phyloP scores from a whole-genome alignment of 2,797 vertebrate genomes.

The Ctenopoma multispine region DNA sequence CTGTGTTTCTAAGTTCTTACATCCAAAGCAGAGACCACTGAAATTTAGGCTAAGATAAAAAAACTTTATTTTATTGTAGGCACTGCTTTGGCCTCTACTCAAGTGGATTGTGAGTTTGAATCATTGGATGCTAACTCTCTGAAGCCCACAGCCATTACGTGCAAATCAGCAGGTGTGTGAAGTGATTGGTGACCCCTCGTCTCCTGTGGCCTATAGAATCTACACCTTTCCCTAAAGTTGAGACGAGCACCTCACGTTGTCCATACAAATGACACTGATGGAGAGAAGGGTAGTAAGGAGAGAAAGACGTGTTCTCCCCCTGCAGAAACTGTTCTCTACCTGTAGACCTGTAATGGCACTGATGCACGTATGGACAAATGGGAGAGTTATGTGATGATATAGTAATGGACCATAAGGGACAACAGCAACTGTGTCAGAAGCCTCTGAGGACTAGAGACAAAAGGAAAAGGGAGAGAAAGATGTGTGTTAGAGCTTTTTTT shows the following conservation, averaged over 20 bases:
- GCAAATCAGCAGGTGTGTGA: slow-evolving; percentile 30
- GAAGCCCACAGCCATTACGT: slow-evolving; percentile 21
- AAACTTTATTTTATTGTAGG: slow-evolving; percentile 24
- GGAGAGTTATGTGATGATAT: slow-evolving; percentile 12
- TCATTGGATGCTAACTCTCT: slow-evolving; percentile 29
- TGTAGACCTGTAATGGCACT: slow-evolving; percentile 19
- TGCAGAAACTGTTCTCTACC: slow-evolving; percentile 28
- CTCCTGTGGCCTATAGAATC: slow-evolving; percentile 21
- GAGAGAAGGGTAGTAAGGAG: slow-evolving; percentile 11
- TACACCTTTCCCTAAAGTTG: slow-evolving; percentile 6
- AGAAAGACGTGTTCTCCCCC: not conserved
- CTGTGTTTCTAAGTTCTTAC: slow-evolving; percentile 54
- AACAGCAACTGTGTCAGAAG: slow-evolving; percentile 28
- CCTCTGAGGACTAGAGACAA: slow-evolving; percentile 34
- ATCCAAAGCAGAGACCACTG: slow-evolving; percentile 44
- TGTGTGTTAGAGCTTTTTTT: slow-evolving; percentile 33
- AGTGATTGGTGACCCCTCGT: slow-evolving; percentile 10
- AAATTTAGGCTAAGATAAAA: slow-evolving; percentile 37
- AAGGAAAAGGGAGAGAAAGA: slow-evolving; percentile 9
- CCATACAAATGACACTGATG: slow-evolving; percentile 19
- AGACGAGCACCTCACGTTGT: slow-evolving; percentile 27
- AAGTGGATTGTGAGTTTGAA: slow-evolving; percentile 38
- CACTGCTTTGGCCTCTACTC: slow-evolving; percentile 12
- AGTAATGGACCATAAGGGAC: slow-evolving; percentile 48
- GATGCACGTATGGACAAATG: slow-evolving; percentile 34